A percentile compares a stretch with the other conserved stretches of the same genome.
These are phyloP conservation scores for Ceyx melanurus DNA, from an alignment of 2,113 vertebrate species.

Conservation along the genomic window DNA sequence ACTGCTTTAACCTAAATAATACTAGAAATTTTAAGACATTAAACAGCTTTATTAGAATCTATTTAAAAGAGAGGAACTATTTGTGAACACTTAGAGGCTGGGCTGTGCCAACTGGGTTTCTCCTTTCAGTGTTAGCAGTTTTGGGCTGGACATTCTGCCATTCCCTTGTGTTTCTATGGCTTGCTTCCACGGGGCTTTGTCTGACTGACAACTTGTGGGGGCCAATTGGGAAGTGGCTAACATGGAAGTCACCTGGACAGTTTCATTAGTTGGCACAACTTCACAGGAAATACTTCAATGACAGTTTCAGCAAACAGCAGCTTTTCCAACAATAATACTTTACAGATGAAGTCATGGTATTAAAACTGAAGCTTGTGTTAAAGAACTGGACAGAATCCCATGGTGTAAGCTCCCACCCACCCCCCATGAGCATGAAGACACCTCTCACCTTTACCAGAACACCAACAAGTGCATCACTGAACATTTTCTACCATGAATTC, in stretches of 20 bases:
- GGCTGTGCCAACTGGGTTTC: slow-evolving; percentile 73
- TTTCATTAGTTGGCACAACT: slow-evolving; percentile 75
- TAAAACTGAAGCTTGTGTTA: slow-evolving; percentile 69
- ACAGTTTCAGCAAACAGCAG: slow-evolving; percentile 76
- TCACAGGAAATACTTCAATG: slow-evolving; percentile 74
- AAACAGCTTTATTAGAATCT: slow-evolving; percentile 73
- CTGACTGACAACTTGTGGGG: slow-evolving; percentile 3
- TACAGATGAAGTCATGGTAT: slow-evolving; percentile 71
- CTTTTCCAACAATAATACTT: slow-evolving; percentile 77
- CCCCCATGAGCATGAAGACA: slow-evolving; percentile 37
- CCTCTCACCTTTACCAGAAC: slow-evolving; percentile 66
- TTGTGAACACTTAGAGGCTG: slow-evolving; percentile 71
- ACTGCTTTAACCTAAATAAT: slow-evolving; percentile 71
- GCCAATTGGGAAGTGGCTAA: slow-evolving; percentile 23
- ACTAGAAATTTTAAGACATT: slow-evolving; percentile 72
- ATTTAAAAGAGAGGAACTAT: slow-evolving; percentile 65
- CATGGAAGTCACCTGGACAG: slow-evolving; percentile 13
- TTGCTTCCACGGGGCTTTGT: slow-evolving; percentile 39
- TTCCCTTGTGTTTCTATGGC: slow-evolving; percentile 30
- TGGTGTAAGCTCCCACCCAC: slow-evolving; percentile 60
- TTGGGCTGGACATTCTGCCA: neutral
- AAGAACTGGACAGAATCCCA: slow-evolving; percentile 66
- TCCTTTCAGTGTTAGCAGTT: slow-evolving; percentile 38
- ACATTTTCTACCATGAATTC: slow-evolving; percentile 55
- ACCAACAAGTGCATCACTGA: slow-evolving; percentile 75